Evolutionary conservation across 30 jellyfish, hydroid and myxozoan species (phyloP), one percentile per base, ranked within the genome.

Genomic region (Aurelia coerulea): DNA sequence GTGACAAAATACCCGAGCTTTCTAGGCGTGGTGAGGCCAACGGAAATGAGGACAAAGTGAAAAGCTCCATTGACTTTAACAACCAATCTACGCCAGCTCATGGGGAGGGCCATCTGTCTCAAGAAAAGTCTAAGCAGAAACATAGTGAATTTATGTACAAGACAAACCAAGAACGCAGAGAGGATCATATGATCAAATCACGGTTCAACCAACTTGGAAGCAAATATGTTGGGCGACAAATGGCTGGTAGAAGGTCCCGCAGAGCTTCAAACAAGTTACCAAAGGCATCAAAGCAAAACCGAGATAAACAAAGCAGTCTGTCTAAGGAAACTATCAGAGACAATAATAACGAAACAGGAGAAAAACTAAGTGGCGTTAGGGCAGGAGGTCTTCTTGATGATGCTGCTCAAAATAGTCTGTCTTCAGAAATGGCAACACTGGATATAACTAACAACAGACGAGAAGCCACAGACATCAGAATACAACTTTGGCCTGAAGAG

Each of bases 201-300:
- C 76, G 93, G 31, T 84, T 84, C 62, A 74, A 84, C 64, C 93
- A 84, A 35, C 83, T 84, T 19, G 93, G 93, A n/a, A 84, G 93
- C 73, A 84, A 73, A 34, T 84, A 54, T 37, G 88, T 84, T 10
- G 93, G 93, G 1, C 74, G 66, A 60, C 88, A 84, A 35, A 46
- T 84, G 75, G 13, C 62, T 17, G 92, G 73, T 5, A 73, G 65
- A 49, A 73, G 53, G 56, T 81, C 32, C 29, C 29, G 42, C 35
- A 60, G 65, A 12, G 18, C 65, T 54, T 41, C 63, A 8, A 54
- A 10, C 9, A 65, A 67, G 54, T 63, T 33, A 10, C 52, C 23
- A 31, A 64, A 17, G 81, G 63, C 5, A 71, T 10, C 0, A 71
- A 62, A 17, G 37, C 16, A 6, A 32, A 29, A 8, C 81, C 39